These are phyloP conservation scores for Eriosoma lanigerum DNA, from an alignment of 1,140 invertebrate genomes.

Conservation along the genomic window DNA sequence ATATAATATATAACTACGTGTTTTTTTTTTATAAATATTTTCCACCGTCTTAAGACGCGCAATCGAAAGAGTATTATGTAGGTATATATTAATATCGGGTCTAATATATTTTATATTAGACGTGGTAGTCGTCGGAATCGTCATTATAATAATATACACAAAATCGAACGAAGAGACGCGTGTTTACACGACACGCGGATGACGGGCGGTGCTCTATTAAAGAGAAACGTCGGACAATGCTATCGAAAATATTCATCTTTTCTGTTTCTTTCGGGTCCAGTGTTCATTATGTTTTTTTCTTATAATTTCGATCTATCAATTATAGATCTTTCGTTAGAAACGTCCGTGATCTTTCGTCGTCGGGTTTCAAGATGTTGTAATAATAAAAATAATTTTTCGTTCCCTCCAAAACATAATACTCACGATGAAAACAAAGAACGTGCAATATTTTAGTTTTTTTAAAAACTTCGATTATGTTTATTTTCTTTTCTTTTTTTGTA, in stretches of 20 bases:
- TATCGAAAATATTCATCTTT: slow-evolving; percentile 24
- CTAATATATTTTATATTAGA: too few relatives aligned
- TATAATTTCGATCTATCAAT: neutral
- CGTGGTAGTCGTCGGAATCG: too few relatives aligned
- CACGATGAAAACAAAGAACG: too few relatives aligned
- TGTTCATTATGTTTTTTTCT: neutral
- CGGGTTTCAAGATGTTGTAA: slow-evolving; percentile 20
- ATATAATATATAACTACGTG: too few relatives aligned
- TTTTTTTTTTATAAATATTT: too few relatives aligned
- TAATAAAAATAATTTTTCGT: neutral
- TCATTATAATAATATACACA: neutral
- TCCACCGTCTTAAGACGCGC: too few relatives aligned
- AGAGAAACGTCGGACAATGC: slow-evolving; percentile 26
- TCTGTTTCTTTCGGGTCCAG: neutral
- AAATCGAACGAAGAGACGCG: slow-evolving; percentile 3
- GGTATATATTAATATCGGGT: too few relatives aligned
- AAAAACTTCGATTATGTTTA: slow-evolving; percentile 12
- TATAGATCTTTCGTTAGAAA: neutral
- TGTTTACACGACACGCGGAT: neutral
- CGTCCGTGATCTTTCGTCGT: neutral
- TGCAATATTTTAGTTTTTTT: too few relatives aligned
- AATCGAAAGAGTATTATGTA: too few relatives aligned
- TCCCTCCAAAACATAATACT: too few relatives aligned
- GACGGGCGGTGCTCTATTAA: neutral
- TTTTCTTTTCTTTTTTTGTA: too few relatives aligned